Evolutionary conservation across 2,888 invertebrate species (phyloP).

Genomic region (Strigamia maritima): DNA sequence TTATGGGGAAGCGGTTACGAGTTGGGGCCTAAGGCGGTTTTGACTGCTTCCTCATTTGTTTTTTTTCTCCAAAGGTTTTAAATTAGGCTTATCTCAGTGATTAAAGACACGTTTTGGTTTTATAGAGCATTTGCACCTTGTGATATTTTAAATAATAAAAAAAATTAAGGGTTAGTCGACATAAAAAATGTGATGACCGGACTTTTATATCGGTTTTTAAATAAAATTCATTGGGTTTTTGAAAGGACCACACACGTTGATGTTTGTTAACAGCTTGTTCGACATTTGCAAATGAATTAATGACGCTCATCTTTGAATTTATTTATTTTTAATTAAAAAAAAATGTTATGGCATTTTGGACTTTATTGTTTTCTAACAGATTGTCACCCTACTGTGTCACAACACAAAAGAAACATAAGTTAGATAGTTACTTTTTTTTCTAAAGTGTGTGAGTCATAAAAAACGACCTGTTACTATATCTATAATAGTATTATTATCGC

Average conservation of each 20-base stretch:
- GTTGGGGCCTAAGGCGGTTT: not conserved
- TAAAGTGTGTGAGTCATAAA: not conserved
- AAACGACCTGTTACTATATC: constrained; percentile 20
- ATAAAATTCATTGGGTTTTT: constrained; percentile 3
- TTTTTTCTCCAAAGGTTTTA: constrained; percentile 2
- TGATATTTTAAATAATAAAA: not conserved
- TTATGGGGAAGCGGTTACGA: not conserved
- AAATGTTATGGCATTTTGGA: not conserved
- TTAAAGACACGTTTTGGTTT: constrained; percentile 32
- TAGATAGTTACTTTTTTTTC: not conserved
- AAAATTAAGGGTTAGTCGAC: not conserved
- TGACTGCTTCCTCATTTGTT: constrained; percentile 28
- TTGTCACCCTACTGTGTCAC: constrained; percentile 6
- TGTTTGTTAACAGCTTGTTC: not conserved
- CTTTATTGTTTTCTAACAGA: not conserved
- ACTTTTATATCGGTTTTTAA: constrained; percentile 16
- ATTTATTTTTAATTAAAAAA: not conserved
- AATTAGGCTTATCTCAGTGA: constrained; percentile 26
- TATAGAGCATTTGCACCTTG: constrained; percentile 18
- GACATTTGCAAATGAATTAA: not conserved
- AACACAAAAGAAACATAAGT: constrained; percentile 16
- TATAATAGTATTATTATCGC: constrained; percentile 5
- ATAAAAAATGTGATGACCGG: not conserved
- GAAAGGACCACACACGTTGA: constrained; percentile 1
- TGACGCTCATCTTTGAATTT: not conserved